Percentiles rank a stretch among this genome's conserved stretches.
Conservation (phyloP, 2,797 vertebrate species). For the Crenichthys baileyi region DNA sequence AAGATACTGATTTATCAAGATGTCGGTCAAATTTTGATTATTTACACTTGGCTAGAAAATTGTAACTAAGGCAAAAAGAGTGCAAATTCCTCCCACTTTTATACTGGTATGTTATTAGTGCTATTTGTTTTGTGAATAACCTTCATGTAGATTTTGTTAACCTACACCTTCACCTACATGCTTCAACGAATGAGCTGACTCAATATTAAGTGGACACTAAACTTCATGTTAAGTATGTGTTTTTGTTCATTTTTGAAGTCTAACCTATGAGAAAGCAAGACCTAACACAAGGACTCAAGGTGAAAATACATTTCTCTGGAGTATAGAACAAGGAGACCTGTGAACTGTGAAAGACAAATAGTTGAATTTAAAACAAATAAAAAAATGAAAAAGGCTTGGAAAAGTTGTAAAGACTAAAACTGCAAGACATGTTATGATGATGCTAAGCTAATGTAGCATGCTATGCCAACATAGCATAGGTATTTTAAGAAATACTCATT, state of each 20-base stretch:
- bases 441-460: neutral
- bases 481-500: neutral
- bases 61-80: no score
- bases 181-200: neutral
- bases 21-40: neutral
- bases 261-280: neutral
- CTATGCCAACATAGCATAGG: neutral
- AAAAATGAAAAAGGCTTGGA: neutral
- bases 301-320: neutral
- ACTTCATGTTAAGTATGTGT: neutral
- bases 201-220: neutral
- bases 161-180: neutral
- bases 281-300: no score
- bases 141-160: neutral
- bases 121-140: neutral
- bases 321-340: neutral
- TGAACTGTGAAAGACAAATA: neutral
- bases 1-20: neutral
- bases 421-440: neutral
- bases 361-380: no score
- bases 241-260: neutral
- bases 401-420: neutral
- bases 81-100: neutral
- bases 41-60: neutral
- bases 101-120: neutral